Conservation (phyloP, 2,797 vertebrate species). For the Hapalemur alaotrensis region DNA sequence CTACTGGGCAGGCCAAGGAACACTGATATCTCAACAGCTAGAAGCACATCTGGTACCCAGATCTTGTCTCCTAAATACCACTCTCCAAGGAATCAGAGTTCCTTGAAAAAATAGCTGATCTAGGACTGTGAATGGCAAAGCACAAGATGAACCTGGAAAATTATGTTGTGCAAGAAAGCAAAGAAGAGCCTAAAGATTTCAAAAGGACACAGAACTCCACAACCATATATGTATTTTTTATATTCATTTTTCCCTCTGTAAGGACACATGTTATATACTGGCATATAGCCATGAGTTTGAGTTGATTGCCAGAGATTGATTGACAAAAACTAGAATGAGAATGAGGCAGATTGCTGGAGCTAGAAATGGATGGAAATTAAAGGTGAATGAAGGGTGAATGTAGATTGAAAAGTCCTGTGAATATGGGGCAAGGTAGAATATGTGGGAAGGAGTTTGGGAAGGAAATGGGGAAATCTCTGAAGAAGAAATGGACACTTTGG, state of each 20-base stretch:
- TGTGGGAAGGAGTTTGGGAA: not conserved
- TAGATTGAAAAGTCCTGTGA: not conserved
- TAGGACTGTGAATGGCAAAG: not conserved
- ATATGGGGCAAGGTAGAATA: not conserved
- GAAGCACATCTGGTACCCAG: not conserved
- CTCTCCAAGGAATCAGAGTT: not conserved
- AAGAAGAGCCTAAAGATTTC: not conserved
- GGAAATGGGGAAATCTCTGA: not conserved
- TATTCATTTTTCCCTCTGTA: not conserved
- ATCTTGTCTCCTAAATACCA: conserved; percentile 8
- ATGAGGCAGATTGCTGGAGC: not conserved
- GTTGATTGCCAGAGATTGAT: not conserved
- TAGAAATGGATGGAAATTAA: not conserved
- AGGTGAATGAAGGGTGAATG: not conserved
- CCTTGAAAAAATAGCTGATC: not conserved
- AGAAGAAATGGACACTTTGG: not conserved
- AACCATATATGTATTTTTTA: not conserved
- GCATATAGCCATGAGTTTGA: not conserved
- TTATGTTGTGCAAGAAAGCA: not conserved
- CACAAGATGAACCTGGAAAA: not conserved
- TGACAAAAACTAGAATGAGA: not conserved
- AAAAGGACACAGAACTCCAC: not conserved
- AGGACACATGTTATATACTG: not conserved
- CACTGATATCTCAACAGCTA: not conserved
- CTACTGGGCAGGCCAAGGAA: not conserved